These are phyloP conservation scores for Drosophila leontia DNA, from an alignment of 1,140 invertebrate genomes.

Conservation along the genomic window DNA sequence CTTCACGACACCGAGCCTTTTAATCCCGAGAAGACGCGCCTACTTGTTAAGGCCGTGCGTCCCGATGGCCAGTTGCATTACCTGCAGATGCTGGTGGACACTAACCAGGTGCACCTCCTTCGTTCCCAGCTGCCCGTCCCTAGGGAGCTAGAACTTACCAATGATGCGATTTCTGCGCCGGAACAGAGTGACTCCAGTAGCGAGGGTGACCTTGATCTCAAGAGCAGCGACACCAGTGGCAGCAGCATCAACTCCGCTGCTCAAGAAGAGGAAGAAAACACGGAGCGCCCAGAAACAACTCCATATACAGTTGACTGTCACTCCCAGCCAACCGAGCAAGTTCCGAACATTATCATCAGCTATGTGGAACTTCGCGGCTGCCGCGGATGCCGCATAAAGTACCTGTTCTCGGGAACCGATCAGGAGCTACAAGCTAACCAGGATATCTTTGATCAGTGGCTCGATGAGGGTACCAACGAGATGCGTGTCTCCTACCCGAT, in stretches of 20 bases:
- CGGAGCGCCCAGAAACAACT: neutral
- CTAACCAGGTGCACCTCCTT: conserved; percentile 23
- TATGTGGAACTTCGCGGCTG: conserved; percentile 34
- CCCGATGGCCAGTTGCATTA: conserved; percentile 54
- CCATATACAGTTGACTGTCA: neutral
- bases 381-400: conserved; percentile 34
- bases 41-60: conserved; percentile 48
- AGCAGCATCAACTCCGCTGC: neutral
- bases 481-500: conserved; percentile 50
- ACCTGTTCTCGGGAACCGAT: conserved; percentile 32
- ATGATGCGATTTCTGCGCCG: neutral
- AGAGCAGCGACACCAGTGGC: neutral
- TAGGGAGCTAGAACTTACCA: neutral
- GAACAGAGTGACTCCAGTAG: neutral
- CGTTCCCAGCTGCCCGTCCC: conserved; percentile 36
- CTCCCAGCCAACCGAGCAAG: neutral
- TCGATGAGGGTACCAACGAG: neutral
- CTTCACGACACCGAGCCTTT: conserved; percentile 35
- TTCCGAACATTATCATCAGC: neutral
- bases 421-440: conserved; percentile 22
- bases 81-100: conserved; percentile 35
- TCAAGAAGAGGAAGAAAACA: neutral
- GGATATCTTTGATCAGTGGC: conserved; percentile 13
- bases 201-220: no score
- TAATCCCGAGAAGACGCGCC: conserved; percentile 12